Percentiles rank a stretch among this genome's conserved stretches.
These are phyloP conservation scores for Latrodectus geometricus DNA, from an alignment of 1,140 invertebrate genomes.

Conservation along the genomic window DNA sequence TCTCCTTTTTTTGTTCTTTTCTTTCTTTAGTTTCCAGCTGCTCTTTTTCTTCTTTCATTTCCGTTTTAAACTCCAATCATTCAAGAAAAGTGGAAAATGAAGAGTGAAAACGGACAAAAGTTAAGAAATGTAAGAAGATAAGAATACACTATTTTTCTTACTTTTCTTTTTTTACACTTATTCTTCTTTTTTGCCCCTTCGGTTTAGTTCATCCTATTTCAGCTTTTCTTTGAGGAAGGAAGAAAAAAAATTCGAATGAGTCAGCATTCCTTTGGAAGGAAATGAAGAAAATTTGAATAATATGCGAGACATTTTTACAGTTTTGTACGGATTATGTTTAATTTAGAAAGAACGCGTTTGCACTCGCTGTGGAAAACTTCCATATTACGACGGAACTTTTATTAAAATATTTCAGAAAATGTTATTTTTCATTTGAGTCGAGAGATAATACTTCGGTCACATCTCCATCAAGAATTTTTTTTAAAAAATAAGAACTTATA, in stretches of 20 bases:
- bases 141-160: slow-evolving; percentile 36
- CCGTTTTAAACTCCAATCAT: slow-evolving; percentile 57
- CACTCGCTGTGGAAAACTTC: not conserved
- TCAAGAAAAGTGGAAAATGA: slow-evolving; percentile 45
- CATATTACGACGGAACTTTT: slow-evolving; percentile 2
- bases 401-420: slow-evolving; percentile 37
- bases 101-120: slow-evolving; percentile 36
- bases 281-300: slow-evolving; percentile 42
- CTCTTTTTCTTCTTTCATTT: slow-evolving; percentile 36
- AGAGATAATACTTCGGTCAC: no score
- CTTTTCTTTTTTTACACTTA: not conserved
- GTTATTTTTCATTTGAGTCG: not conserved
- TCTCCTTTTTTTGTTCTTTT: no score
- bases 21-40: no score
- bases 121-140: slow-evolving; percentile 32
- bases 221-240: not conserved
- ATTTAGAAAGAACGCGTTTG: slow-evolving; percentile 39
- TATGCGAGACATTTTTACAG: slow-evolving; percentile 39
- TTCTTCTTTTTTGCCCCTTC: not conserved
- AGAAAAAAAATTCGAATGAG: not conserved
- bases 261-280: not conserved
- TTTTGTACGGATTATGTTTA: slow-evolving; percentile 47
- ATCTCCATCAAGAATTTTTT: no score
- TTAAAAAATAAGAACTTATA: no score
- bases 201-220: not conserved